These are phyloP conservation scores for Muscina levida DNA, from an alignment of 2,888 invertebrate species.

Conservation along the genomic window DNA sequence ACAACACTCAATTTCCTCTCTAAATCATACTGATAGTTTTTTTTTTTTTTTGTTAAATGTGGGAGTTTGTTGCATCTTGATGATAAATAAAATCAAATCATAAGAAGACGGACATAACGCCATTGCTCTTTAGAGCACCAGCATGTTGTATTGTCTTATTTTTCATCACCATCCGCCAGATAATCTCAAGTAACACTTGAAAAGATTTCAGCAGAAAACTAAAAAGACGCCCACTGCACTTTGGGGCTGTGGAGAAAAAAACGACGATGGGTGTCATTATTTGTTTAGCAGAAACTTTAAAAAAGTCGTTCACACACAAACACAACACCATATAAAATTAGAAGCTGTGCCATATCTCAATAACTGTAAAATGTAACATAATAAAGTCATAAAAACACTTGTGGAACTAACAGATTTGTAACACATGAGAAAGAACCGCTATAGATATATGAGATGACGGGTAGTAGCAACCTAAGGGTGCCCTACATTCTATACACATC, in stretches of 20 bases:
- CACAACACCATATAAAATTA: too few species aligned
- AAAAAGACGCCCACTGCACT: not conserved
- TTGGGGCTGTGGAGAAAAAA: too few species aligned
- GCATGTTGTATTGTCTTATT: too few species aligned
- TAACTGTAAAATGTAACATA: conserved; percentile 3
- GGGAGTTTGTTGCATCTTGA: conserved; percentile 42
- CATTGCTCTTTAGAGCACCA: too few species aligned
- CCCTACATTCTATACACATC: too few species aligned
- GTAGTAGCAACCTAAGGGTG: too few species aligned
- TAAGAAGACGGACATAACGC: too few species aligned
- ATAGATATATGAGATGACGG: too few species aligned
- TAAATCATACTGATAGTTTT: conserved; percentile 44
- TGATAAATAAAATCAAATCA: not conserved
- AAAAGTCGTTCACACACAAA: too few species aligned
- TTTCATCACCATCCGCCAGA: too few species aligned
- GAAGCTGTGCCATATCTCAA: not conserved
- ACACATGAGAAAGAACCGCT: too few species aligned
- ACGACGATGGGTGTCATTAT: not conserved
- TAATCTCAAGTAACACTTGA: too few species aligned
- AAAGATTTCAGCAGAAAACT: not conserved
- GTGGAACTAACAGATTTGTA: not conserved
- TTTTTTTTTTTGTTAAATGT: conserved; percentile 33
- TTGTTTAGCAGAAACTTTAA: not conserved
- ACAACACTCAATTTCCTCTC: conserved; percentile 44
- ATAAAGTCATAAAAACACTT: not conserved